Evolutionary conservation across 1,140 invertebrate species (phyloP).

Genomic region (Aphelinus certus): DNA sequence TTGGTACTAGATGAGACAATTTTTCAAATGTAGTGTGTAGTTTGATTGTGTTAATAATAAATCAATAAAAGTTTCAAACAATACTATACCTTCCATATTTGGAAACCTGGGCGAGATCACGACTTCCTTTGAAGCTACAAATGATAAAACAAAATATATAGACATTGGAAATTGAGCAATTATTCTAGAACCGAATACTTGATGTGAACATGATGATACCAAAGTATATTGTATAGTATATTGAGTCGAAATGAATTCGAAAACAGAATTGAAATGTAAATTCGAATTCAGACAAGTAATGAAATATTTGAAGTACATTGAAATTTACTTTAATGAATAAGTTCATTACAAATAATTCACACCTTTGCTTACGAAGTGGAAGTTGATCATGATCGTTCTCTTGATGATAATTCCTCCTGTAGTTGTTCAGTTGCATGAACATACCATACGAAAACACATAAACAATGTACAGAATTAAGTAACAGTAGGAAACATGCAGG

Average conservation of each 20-base stretch:
- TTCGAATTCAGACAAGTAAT: slow-evolving; percentile 5
- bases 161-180: too few species aligned
- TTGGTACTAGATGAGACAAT: too few species aligned
- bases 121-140: slow-evolving; percentile 54
- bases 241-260: slow-evolving; percentile 1
- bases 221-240: background rate
- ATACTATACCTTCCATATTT: slow-evolving; percentile 49
- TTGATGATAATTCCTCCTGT: slow-evolving; percentile 61
- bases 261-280: background rate
- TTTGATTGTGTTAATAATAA: too few species aligned
- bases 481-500: slow-evolving; percentile 23
- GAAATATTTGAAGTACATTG: background rate
- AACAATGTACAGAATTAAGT: slow-evolving; percentile 14
- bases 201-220: too few species aligned
- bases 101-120: slow-evolving; percentile 49
- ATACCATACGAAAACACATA: slow-evolving; percentile 55
- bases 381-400: slow-evolving; percentile 57
- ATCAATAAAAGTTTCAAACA: slow-evolving; percentile 3
- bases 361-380: slow-evolving; percentile 59
- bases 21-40: too few species aligned
- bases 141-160: too few species aligned
- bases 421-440: slow-evolving; percentile 45
- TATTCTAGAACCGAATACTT: too few species aligned
- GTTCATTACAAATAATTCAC: slow-evolving; percentile 29
- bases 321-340: background rate